Conservation (phyloP, 37 sponge, comb jelly and placozoan genomes). For the Amphimedon queenslandica region DNA sequence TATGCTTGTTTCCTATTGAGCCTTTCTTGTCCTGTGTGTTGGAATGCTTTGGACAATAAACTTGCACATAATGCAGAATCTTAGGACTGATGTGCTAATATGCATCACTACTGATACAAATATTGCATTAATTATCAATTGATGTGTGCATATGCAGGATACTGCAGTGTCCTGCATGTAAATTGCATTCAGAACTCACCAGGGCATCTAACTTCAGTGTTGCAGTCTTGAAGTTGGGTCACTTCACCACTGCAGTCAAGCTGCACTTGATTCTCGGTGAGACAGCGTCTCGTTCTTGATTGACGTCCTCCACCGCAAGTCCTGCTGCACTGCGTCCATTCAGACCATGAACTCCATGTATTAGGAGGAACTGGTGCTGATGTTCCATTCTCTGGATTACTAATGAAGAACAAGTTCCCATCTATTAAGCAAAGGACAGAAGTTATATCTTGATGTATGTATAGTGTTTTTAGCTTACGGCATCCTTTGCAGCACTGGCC, state of each 20-base stretch:
- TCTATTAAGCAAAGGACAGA: background rate
- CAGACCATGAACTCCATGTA: conserved; percentile 54
- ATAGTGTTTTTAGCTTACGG: conserved; percentile 8
- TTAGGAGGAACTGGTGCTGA: background rate
- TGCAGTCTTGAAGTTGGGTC: conserved; percentile 31
- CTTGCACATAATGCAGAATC: too few species aligned
- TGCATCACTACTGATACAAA: too few species aligned
- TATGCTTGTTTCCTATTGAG: too few species aligned
- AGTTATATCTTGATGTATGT: background rate
- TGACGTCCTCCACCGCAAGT: conserved; percentile 60
- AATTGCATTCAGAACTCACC: conserved; percentile 14
- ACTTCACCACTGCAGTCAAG: conserved; percentile 47
- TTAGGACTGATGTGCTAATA: too few species aligned
- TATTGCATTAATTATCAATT: too few species aligned
- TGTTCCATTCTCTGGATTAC: background rate
- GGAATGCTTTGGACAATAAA: too few species aligned
- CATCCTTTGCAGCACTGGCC: conserved; percentile 52
- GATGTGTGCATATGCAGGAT: too few species aligned
- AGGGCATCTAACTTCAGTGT: conserved; percentile 43
- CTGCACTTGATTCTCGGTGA: background rate
- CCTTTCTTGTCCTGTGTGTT: too few species aligned
- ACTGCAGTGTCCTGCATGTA: background rate
- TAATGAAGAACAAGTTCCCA: background rate
- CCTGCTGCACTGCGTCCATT: conserved; percentile 57
- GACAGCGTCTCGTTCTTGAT: conserved; percentile 57